Percentiles rank a stretch among this genome's conserved stretches.
Conservation (phyloP, 2,888 invertebrate species). For the Protophormia terraenovae region DNA sequence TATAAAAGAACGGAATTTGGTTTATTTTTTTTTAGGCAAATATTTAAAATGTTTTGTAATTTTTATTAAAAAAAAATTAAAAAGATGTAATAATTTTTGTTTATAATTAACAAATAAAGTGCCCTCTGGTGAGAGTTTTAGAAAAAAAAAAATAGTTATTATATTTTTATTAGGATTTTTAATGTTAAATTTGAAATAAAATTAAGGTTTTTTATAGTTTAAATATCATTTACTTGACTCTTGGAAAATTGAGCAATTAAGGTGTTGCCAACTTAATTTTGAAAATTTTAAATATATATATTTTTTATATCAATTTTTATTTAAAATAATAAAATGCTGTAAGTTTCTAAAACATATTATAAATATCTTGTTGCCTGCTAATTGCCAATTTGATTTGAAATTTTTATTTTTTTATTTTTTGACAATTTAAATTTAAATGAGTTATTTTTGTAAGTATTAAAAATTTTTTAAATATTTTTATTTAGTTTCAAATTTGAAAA, state of each 20-base stretch:
- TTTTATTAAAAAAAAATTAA: neutral
- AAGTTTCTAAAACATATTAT: neutral
- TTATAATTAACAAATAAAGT: neutral
- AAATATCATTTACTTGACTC: neutral
- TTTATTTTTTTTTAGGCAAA: constrained; percentile 2
- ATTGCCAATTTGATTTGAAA: neutral
- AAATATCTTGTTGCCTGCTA: too few species aligned
- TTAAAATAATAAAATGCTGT: too few species aligned
- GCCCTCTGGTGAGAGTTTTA: neutral
- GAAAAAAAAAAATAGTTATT: neutral
- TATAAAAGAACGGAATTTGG: constrained; percentile 43
- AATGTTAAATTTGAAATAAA: neutral
- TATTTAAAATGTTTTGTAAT: neutral
- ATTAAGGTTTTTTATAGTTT: neutral
- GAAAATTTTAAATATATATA: too few species aligned
- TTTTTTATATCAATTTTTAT: too few species aligned
- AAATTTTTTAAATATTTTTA: too few species aligned
- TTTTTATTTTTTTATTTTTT: neutral
- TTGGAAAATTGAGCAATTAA: too few species aligned
- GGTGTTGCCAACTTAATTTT: too few species aligned
- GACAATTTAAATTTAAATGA: too few species aligned
- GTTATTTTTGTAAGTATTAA: too few species aligned
- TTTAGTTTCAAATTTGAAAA: too few species aligned
- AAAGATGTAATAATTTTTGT: neutral
- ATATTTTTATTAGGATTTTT: neutral